Base-by-base conservation (phyloP, 2,888 invertebrate genomes). In the Hypselothyrea guttata region DNA sequence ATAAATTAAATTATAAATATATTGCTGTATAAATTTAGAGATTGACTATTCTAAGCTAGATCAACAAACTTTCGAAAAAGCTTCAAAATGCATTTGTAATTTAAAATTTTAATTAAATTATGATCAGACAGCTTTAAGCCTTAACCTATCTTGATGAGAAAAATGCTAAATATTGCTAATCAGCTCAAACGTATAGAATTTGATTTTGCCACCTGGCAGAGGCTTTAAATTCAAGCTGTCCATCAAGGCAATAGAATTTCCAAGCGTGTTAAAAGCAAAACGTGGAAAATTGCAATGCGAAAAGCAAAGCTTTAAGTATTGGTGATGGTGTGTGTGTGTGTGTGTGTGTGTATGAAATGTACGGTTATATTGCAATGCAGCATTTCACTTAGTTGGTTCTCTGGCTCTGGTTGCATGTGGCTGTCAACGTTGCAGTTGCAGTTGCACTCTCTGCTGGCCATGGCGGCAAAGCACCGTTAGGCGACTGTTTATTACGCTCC, bases 401-500 rank as follows among this genome's bases (percentile, higher is more conserved):
- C 45, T 42, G 70, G 74, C 64, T 68, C 35, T 33, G 52, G 59
- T 62, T 75, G 64, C 61, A 47, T 55, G 49, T 42, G 42, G 44
- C 48, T 37, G 47, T 62, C 34, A 41, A 47, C 44, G 52, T 46
- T 46, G 42, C 31, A 11, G 63, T 33, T 60, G 59, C 8, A 48
- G 63, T 56, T 59, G 49, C 57, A 37, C 66, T 53, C 64, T 58
- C 61, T 56, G n/a, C 49, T 59, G 49, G 63, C 56, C 53, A 54
- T 60, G 59, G 51, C 47, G 65, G 22, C 22, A 79, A 79, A 71
- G 65, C 66, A 75, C 81, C 81, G 81, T 81, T 81, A 83, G 71
- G 56, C 71, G 73, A 83, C 70, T 71, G 70, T 73, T 81, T 83
- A 83, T 81, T 79, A 83, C 75, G 84, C 81, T 83, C 84, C 84